phyloP scores from a whole-genome alignment of 2,113 vertebrate species.

The Notothenia coriiceps region DNA sequence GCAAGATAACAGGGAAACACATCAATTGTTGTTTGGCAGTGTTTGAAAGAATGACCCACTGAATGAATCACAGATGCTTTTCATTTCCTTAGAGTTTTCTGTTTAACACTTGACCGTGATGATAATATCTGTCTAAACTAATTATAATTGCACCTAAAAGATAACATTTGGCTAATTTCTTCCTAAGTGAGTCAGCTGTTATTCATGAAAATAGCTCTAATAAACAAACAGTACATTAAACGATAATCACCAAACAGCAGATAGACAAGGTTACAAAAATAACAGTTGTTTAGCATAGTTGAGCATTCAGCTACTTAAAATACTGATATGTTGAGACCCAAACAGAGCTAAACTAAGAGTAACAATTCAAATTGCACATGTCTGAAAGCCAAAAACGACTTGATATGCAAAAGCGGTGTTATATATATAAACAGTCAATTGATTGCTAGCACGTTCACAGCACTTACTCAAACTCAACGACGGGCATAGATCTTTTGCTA shows the following conservation, averaged over 20 bases:
- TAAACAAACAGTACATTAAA: background rate
- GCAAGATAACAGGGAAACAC: slow-evolving; percentile 20
- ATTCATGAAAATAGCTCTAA: background rate
- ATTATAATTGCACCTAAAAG: background rate
- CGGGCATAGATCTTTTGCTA: too few species aligned
- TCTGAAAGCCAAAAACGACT: background rate
- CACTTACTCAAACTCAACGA: too few species aligned
- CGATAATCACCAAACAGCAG: background rate
- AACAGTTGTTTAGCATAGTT: background rate
- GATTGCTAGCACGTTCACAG: background rate
- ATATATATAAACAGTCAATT: background rate
- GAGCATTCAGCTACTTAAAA: background rate
- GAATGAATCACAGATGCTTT: slow-evolving; percentile 10
- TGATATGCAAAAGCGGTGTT: background rate
- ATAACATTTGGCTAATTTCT: background rate
- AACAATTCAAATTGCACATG: background rate
- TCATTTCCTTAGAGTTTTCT: background rate
- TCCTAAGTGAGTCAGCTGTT: background rate
- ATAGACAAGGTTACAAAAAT: background rate
- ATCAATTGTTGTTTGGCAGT: slow-evolving; percentile 26
- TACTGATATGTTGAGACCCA: background rate
- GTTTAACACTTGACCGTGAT: slow-evolving; percentile 10
- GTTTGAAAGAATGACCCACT: background rate
- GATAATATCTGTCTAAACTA: background rate
- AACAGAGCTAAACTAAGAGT: background rate